Evolutionary conservation across 2,113 vertebrate genomes (phyloP).

Genomic region (Pterocles gutturalis): DNA sequence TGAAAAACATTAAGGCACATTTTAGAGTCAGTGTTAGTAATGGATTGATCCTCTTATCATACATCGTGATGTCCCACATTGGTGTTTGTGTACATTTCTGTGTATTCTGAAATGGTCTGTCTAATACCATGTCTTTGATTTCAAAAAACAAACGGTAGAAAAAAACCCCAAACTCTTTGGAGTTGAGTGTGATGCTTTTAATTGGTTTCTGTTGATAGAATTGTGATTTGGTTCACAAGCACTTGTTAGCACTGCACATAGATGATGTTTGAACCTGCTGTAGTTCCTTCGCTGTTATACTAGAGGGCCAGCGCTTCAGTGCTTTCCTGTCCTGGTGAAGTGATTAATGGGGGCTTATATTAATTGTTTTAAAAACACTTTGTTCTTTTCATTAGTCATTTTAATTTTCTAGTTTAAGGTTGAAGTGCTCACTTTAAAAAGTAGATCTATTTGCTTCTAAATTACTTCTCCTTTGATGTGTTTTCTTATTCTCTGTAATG

Average conservation of each 20-base stretch:
- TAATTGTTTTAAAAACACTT: constrained; percentile 1
- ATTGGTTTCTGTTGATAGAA: not conserved
- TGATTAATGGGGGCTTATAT: not conserved
- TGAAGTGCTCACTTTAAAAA: not conserved
- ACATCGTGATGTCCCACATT: not conserved
- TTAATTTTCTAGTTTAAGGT: not conserved
- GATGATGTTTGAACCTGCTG: not conserved
- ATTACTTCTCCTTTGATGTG: not conserved
- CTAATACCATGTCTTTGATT: not conserved
- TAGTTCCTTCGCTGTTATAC: not conserved
- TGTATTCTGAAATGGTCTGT: not conserved
- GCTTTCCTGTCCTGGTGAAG: not conserved
- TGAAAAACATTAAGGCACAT: not conserved
- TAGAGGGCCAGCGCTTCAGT: not conserved
- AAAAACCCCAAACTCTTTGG: not conserved
- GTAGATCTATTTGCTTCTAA: not conserved
- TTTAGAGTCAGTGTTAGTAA: not conserved
- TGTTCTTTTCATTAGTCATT: not conserved
- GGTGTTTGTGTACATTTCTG: not conserved
- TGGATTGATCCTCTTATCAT: not conserved
- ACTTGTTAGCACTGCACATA: not conserved
- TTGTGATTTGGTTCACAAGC: not conserved
- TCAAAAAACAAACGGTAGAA: not conserved
- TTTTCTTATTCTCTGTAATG: not conserved
- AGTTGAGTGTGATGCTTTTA: not conserved